Percentiles rank a stretch among this genome's conserved stretches.
phyloP scores from a whole-genome alignment of 1,140 invertebrate species.

The Drosophila fuyamai region DNA sequence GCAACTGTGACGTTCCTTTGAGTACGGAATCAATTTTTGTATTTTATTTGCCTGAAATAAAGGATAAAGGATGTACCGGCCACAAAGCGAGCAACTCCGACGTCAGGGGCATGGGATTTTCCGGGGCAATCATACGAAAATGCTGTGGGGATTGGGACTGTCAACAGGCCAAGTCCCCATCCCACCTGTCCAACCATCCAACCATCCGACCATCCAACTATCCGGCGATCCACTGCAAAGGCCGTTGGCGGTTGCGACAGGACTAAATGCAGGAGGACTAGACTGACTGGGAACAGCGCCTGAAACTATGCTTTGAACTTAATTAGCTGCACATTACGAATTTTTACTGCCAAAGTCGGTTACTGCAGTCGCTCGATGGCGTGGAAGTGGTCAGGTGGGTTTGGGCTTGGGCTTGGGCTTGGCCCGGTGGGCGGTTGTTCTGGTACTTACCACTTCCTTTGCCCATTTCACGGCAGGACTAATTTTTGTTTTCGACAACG shows the following conservation, averaged over 20 bases:
- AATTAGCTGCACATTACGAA: constrained; percentile 82
- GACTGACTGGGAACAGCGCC: constrained; percentile 41
- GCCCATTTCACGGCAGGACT: constrained; percentile 77
- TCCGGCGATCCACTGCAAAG: constrained; percentile 10
- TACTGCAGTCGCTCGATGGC: constrained; percentile 57
- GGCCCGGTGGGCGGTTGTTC: constrained; percentile 4
- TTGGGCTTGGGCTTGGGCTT: not conserved
- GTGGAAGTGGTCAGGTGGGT: constrained; percentile 9
- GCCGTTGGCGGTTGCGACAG: constrained; percentile 15
- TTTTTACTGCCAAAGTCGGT: constrained; percentile 71
- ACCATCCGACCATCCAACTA: not conserved
- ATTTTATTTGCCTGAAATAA: constrained; percentile 48
- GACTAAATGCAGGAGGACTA: constrained; percentile 19
- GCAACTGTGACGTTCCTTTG: constrained; percentile 8
- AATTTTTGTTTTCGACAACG: constrained; percentile 82
- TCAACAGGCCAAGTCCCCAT: constrained; percentile 9
- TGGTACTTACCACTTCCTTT: constrained; percentile 80
- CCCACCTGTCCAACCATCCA: not conserved
- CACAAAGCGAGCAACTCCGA: constrained; percentile 36
- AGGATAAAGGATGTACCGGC: constrained; percentile 36
- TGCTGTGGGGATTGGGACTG: constrained; percentile 38
- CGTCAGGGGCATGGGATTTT: constrained; percentile 16
- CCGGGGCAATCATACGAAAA: constrained; percentile 41
- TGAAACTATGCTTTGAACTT: constrained; percentile 79
- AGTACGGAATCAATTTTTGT: constrained; percentile 35